Evolutionary conservation across 2,888 invertebrate species (phyloP), one percentile per base, ranked within the genome.

Genomic region (Synergus umbraculus): DNA sequence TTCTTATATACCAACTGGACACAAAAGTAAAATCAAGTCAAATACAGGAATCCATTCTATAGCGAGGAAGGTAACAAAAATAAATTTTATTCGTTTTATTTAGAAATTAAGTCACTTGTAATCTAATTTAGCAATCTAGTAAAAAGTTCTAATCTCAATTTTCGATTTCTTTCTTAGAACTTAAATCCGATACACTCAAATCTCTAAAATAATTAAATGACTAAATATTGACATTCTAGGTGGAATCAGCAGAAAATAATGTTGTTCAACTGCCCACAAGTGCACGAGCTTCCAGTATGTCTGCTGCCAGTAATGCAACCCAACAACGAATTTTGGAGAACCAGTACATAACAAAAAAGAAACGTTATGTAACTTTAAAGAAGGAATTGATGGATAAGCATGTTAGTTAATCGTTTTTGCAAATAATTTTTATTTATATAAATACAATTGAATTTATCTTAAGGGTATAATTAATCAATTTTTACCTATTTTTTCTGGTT

Each of bases 381-480:
- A 88, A 85, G 67, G 88, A 90, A 10, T 78, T 90, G 9, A 65
- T 63, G 0, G 87, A 88, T 4, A 90, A 90, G 76, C 88, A 90
- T 83, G 90, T 88, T 58, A 9, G 78, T 73, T 29, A 54, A n/a
- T n/a, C 7, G 8, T n/a, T n/a, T 54, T 54, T 8, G 8, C 8
- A 2, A 12, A n/a, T n/a, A n/a, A 54, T n/a, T 54, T n/a, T 54
- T n/a, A 54, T 8, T n/a, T 29, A 29, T 29, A 29, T 29, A 29
- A 29, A 29, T 29, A 3, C 29, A 3, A 3, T 29, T 29, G 29
- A 29, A 3, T 29, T 29, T 3, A 3, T 29, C 29, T 29, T 29
- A 29, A 29, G 29, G 29, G 29, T 29, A 29, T 29, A 29, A 29
- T 29, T 29, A n/a, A n/a, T n/a, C n/a, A n/a, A n/a, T n/a, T n/a